Conservation (phyloP, 2,113 vertebrate genomes). For the Hemiscyllium ocellatum region DNA sequence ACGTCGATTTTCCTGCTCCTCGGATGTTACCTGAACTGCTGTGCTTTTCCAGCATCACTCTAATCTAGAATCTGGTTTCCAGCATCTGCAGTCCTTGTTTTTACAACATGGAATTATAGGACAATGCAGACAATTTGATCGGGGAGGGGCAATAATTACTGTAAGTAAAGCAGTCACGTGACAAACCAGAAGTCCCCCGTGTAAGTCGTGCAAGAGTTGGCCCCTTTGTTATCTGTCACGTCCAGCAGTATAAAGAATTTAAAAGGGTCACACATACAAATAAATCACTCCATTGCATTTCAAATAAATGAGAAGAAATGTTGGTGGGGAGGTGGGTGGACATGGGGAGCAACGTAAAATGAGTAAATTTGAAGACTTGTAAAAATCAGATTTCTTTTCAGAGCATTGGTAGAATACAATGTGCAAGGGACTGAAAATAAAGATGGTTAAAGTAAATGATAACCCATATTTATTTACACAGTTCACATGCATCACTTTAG, state of each 20-base stretch:
- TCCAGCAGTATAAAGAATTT: background rate
- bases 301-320: background rate
- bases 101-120: background rate
- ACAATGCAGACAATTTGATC: background rate
- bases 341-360: background rate
- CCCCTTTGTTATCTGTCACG: background rate
- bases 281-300: background rate
- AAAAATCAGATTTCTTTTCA: background rate
- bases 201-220: background rate
- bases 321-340: background rate
- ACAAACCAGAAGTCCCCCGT: background rate
- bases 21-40: no score
- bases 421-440: background rate
- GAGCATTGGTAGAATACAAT: background rate
- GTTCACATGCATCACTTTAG: background rate
- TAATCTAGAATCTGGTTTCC: no score
- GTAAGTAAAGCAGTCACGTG: background rate
- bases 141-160: background rate
- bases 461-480: background rate
- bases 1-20: no score
- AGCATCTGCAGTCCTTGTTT: no score
- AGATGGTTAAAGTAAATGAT: background rate
- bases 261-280: background rate
- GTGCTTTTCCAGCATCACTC: no score
- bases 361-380: background rate